A percentile compares a stretch with the other conserved stretches of the same genome.
Conservation (phyloP, 2,888 invertebrate genomes). For the Diloba caeruleocephala region DNA sequence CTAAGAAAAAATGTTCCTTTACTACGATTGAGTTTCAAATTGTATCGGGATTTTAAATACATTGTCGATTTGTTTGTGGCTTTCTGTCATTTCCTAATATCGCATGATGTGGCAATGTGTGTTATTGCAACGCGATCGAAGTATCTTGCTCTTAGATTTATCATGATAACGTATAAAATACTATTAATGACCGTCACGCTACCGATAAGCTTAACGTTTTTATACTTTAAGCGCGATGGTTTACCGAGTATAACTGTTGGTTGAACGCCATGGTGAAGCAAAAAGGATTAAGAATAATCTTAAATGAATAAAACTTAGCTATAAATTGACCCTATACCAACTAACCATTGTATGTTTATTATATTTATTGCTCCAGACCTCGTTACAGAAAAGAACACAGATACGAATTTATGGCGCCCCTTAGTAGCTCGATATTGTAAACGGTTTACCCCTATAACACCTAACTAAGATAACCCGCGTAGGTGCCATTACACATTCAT, state of each 20-base stretch:
- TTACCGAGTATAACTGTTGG: too few species aligned
- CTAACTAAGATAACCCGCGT: not conserved
- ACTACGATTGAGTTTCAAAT: constrained; percentile 66
- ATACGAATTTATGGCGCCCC: not conserved
- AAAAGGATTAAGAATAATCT: not conserved
- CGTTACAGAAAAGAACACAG: not conserved
- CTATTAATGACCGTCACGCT: constrained; percentile 9
- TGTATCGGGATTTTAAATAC: constrained; percentile 15
- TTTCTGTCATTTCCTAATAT: not conserved
- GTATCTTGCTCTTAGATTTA: constrained; percentile 32
- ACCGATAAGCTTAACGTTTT: constrained; percentile 10
- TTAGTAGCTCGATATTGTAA: not conserved
- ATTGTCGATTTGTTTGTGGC: too few species aligned
- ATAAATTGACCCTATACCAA: too few species aligned
- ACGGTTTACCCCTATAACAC: not conserved
- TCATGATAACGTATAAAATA: constrained; percentile 25
- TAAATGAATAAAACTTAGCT: too few species aligned
- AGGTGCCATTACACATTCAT: not conserved
- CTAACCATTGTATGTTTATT: too few species aligned
- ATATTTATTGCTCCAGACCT: not conserved
- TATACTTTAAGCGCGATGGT: not conserved
- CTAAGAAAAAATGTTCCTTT: constrained; percentile 74
- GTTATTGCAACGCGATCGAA: constrained; percentile 13
- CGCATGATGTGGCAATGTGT: not conserved
- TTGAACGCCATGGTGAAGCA: too few species aligned